Percentiles rank a stretch among this genome's conserved stretches.
Evolutionary conservation across 2,888 invertebrate species (phyloP).

Genomic region (Eilema depressum): DNA sequence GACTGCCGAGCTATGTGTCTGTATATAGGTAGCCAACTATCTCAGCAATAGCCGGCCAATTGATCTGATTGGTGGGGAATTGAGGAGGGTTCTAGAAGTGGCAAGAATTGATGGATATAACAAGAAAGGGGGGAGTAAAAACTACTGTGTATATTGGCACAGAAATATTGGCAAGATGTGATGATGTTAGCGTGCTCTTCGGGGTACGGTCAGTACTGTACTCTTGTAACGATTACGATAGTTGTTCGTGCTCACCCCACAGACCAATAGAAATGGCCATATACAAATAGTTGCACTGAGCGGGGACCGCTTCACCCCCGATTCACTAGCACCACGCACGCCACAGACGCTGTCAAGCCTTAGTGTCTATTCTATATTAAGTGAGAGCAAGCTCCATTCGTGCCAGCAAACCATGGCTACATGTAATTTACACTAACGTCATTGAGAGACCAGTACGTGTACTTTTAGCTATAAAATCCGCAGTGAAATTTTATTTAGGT

Average conservation of each 20-base stretch:
- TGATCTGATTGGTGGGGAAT: constrained; percentile 1
- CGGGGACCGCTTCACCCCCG: no score
- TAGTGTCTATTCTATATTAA: background rate
- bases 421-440: background rate
- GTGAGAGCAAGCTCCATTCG: background rate
- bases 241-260: no score
- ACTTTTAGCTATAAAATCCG: background rate
- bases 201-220: no score
- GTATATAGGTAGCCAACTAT: constrained; percentile 38
- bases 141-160: no score
- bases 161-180: no score
- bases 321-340: no score
- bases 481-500: background rate
- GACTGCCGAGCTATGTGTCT: constrained; percentile 46
- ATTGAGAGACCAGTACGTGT: background rate
- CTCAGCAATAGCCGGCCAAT: constrained; percentile 22
- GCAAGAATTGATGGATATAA: background rate
- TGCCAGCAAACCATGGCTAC: background rate
- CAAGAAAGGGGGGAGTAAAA: background rate
- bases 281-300: no score
- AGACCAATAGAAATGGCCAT: no score
- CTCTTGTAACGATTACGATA: no score
- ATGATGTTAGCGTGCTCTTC: no score
- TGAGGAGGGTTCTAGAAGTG: background rate
- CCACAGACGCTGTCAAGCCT: no score